Evolutionary conservation across 2,888 invertebrate genomes (phyloP).

Genomic region (Deilephila porcellus): DNA sequence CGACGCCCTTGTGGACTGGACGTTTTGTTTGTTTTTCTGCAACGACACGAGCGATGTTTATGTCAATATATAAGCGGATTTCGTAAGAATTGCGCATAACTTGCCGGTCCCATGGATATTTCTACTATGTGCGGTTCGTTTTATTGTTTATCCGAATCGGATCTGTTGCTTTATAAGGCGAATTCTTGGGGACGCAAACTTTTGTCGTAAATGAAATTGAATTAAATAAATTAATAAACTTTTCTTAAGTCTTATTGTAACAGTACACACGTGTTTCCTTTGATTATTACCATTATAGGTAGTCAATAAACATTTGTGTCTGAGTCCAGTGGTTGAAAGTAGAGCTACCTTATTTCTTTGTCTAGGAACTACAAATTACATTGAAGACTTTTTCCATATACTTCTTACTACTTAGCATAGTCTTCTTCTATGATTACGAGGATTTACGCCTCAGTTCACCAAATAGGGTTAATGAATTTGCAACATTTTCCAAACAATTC

Average conservation of each 20-base stretch:
- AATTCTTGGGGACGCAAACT: background rate
- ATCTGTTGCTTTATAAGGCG: too few relatives aligned
- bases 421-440: too few relatives aligned
- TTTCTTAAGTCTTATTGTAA: too few relatives aligned
- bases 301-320: too few relatives aligned
- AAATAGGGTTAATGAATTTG: background rate
- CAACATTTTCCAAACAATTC: background rate
- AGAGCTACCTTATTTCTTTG: too few relatives aligned
- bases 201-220: background rate
- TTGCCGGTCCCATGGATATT: conserved; percentile 24
- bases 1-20: conserved; percentile 36
- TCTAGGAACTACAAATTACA: too few relatives aligned
- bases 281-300: too few relatives aligned
- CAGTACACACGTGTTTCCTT: too few relatives aligned
- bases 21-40: conserved; percentile 37
- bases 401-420: too few relatives aligned
- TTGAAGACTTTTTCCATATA: too few relatives aligned
- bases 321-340: too few relatives aligned
- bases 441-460: too few relatives aligned
- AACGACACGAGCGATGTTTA: conserved; percentile 32
- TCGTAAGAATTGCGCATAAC: conserved; percentile 43
- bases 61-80: conserved; percentile 42
- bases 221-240: background rate
- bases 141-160: background rate
- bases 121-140: conserved; percentile 4